phyloP scores from a whole-genome alignment of 2,113 vertebrate species.

The Pungitius pungitius region DNA sequence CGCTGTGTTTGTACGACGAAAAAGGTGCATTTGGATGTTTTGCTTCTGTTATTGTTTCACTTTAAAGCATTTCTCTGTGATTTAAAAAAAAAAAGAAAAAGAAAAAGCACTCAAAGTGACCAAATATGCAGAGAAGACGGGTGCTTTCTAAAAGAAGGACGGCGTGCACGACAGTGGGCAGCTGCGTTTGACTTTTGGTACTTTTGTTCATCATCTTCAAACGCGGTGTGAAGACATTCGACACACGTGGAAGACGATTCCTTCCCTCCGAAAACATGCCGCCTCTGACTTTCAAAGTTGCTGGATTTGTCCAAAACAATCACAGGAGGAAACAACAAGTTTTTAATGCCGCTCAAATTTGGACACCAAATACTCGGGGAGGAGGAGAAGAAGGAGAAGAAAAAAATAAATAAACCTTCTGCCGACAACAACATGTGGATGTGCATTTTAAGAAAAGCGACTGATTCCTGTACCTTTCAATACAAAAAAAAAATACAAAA shows the following conservation, averaged over 20 bases:
- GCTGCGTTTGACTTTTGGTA: constrained; percentile 64
- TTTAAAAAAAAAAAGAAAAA: constrained; percentile 32
- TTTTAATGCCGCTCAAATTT: constrained; percentile 75
- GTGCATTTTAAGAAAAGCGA: constrained; percentile 58
- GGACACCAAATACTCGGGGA: constrained; percentile 62
- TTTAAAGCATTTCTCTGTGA: constrained; percentile 64
- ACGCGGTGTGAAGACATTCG: constrained; percentile 55
- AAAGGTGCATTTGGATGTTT: constrained; percentile 56
- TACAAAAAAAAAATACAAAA: constrained; percentile 62
- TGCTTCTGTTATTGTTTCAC: constrained; percentile 38
- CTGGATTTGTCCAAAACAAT: constrained; percentile 76
- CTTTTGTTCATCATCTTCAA: constrained; percentile 45
- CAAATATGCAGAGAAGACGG: constrained; percentile 48
- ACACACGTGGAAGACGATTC: constrained; percentile 61
- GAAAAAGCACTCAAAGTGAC: constrained; percentile 47
- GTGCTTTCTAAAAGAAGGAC: constrained; percentile 33
- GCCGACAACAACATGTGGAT: constrained; percentile 53
- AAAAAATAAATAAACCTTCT: constrained; percentile 33
- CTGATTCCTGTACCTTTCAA: constrained; percentile 70
- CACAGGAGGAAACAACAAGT: constrained; percentile 77
- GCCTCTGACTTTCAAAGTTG: constrained; percentile 56
- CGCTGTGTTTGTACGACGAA: constrained; percentile 39
- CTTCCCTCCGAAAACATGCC: constrained; percentile 54
- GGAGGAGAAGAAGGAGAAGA: neutral
- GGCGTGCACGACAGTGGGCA: constrained; percentile 43